These are phyloP conservation scores for Lucilia cuprina DNA, from an alignment of 1,140 invertebrate genomes.

Conservation along the genomic window DNA sequence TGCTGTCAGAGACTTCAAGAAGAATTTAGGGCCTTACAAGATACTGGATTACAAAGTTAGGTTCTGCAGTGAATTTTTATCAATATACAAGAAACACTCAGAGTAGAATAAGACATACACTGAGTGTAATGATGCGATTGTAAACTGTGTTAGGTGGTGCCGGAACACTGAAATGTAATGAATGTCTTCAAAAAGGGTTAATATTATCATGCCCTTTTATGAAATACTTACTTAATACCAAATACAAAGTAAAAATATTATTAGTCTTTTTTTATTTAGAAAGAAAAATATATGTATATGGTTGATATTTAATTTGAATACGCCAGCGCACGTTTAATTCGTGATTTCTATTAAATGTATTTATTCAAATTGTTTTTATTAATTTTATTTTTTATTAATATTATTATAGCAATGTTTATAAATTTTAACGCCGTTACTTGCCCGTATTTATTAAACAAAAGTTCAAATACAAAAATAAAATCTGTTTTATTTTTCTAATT, in stretches of 20 bases:
- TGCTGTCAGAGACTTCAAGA: too few relatives aligned
- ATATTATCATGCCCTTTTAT: not conserved
- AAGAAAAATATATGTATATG: not conserved
- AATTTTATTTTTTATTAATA: not conserved
- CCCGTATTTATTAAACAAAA: not conserved
- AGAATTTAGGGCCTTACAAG: too few relatives aligned
- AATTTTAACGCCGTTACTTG: not conserved
- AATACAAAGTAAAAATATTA: not conserved
- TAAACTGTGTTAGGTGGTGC: too few relatives aligned
- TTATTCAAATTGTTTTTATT: not conserved
- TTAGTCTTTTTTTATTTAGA: not conserved
- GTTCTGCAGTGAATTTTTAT: too few relatives aligned
- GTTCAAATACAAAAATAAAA: not conserved
- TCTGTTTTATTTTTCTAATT: constrained; percentile 19
- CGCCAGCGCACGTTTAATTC: not conserved
- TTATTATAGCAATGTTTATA: not conserved
- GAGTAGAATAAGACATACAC: too few relatives aligned
- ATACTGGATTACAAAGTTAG: too few relatives aligned
- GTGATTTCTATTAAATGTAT: not conserved
- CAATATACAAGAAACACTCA: too few relatives aligned
- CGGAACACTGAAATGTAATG: too few relatives aligned
- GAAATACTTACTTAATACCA: not conserved
- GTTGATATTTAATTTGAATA: not conserved
- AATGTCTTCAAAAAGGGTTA: not conserved
- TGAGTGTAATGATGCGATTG: too few relatives aligned